These are phyloP conservation scores for Sciurus niger DNA, from an alignment of 2,113 vertebrate species.

Conservation along the genomic window DNA sequence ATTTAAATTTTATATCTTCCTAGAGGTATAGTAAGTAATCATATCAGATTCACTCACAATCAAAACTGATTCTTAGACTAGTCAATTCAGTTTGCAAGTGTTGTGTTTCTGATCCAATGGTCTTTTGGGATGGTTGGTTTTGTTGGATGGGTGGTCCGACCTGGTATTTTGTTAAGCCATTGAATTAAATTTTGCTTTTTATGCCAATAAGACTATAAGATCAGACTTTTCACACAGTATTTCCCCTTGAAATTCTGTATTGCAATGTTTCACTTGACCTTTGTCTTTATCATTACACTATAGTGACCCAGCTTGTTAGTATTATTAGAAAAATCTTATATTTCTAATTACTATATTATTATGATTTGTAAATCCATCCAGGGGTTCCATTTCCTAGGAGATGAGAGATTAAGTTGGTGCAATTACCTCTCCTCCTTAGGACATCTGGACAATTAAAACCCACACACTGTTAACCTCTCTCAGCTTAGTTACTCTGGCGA, in stretches of 20 bases:
- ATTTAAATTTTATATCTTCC: not conserved
- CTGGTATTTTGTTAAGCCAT: not conserved
- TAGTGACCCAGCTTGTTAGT: not conserved
- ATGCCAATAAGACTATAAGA: not conserved
- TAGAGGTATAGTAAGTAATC: not conserved
- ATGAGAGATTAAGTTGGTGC: slow-evolving; percentile 34
- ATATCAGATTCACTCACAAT: not conserved
- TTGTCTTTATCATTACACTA: not conserved
- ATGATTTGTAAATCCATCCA: slow-evolving; percentile 60
- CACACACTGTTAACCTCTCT: not conserved
- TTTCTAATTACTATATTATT: slow-evolving; percentile 64
- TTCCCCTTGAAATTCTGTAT: not conserved
- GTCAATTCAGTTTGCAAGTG: not conserved
- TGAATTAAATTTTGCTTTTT: not conserved
- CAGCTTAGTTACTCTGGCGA: not conserved
- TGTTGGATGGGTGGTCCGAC: not conserved
- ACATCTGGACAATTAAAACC: slow-evolving; percentile 57
- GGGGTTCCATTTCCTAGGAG: slow-evolving; percentile 60
- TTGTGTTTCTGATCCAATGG: not conserved
- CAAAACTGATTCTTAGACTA: not conserved
- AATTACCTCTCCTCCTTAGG: slow-evolving; percentile 51
- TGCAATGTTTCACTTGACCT: slow-evolving; percentile 10
- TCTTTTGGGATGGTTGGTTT: not conserved
- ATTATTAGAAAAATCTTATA: slow-evolving; percentile 67
- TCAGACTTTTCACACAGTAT: slow-evolving; percentile 11